Evolutionary conservation across 2,113 vertebrate species (phyloP).

Genomic region (Pelodiscus sinensis): DNA sequence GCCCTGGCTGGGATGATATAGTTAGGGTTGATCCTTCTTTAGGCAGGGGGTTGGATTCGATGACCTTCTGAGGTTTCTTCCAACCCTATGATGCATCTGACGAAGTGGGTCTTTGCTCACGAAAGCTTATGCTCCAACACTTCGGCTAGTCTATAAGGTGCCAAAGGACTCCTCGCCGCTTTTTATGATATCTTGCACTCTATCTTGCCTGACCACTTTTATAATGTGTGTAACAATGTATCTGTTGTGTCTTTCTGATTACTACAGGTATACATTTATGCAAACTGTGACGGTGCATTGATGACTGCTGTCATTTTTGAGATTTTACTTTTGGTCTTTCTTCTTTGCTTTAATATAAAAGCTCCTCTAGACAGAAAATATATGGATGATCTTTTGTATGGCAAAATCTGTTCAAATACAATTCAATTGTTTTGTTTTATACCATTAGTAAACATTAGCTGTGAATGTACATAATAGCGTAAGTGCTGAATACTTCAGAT

Average conservation of each 20-base stretch:
- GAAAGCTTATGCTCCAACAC: no score
- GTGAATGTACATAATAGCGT: not conserved
- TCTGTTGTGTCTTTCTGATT: slow-evolving; percentile 17
- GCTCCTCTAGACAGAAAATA: not conserved
- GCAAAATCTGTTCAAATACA: not conserved
- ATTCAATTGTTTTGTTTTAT: not conserved
- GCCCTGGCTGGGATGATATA: no score
- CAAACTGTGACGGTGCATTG: not conserved
- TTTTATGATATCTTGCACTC: not conserved
- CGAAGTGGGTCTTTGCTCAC: no score
- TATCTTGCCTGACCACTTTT: not conserved
- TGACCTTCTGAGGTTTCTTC: no score
- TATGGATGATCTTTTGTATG: not conserved
- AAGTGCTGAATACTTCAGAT: slow-evolving; percentile 24
- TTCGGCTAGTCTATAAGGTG: no score
- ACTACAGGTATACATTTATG: not conserved
- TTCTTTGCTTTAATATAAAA: not conserved
- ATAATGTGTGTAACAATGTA: not conserved
- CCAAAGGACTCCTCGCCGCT: no score
- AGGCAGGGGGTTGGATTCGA: no score
- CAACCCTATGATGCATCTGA: no score
- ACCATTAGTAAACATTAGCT: not conserved
- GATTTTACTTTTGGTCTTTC: fast-evolving
- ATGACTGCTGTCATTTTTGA: not conserved
- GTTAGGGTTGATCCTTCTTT: no score